A percentile compares a stretch with the other conserved stretches of the same genome.
Evolutionary conservation across 2,888 invertebrate species (phyloP).

Genomic region (Nematopogon swammerdamellus): DNA sequence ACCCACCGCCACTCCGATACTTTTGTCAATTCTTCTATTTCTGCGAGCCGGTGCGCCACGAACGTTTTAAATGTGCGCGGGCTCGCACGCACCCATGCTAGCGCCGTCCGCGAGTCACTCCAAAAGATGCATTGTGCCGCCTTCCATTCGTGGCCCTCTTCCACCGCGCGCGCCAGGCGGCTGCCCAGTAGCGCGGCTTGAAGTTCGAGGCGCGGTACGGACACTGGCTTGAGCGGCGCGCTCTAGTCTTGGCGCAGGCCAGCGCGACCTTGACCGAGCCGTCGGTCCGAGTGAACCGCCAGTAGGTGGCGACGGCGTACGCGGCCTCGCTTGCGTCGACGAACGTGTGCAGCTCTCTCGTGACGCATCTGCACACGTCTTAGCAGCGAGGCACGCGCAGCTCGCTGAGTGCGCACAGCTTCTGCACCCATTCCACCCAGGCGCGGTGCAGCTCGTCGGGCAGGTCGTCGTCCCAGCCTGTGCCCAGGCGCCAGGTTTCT

Average conservation of each 20-base stretch:
- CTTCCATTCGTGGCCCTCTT: slow-evolving; percentile 1
- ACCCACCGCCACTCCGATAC: slow-evolving; percentile 7
- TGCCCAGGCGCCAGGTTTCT: slow-evolving; percentile 9
- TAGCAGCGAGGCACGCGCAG: slow-evolving; percentile 8
- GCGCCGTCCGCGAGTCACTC: slow-evolving; percentile 8
- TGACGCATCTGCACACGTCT: slow-evolving; percentile 7
- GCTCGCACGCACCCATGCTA: slow-evolving; percentile 8
- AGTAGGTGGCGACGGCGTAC: slow-evolving; percentile 1
- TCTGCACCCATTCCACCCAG: slow-evolving; percentile 5
- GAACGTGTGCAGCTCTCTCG: slow-evolving; percentile 2
- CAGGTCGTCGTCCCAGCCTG: slow-evolving; percentile 11
- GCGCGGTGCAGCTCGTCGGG: background rate
- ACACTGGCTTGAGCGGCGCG: slow-evolving; percentile 6
- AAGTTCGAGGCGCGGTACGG: slow-evolving; percentile 10
- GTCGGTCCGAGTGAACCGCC: background rate
- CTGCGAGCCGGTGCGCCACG: slow-evolving; percentile 10
- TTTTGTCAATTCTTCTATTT: slow-evolving; percentile 7
- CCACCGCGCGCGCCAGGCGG: slow-evolving; percentile 5
- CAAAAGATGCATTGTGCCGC: slow-evolving; percentile 4
- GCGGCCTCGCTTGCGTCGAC: slow-evolving; percentile 4
- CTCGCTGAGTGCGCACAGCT: slow-evolving; percentile 4
- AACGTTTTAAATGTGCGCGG: slow-evolving; percentile 6
- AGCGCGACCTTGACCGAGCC: slow-evolving; percentile 2
- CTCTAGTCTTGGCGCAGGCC: slow-evolving; percentile 5
- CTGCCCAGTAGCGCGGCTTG: slow-evolving; percentile 6